phyloP scores from a whole-genome alignment of 2,113 vertebrate species.

The Pelodiscus sinensis region DNA sequence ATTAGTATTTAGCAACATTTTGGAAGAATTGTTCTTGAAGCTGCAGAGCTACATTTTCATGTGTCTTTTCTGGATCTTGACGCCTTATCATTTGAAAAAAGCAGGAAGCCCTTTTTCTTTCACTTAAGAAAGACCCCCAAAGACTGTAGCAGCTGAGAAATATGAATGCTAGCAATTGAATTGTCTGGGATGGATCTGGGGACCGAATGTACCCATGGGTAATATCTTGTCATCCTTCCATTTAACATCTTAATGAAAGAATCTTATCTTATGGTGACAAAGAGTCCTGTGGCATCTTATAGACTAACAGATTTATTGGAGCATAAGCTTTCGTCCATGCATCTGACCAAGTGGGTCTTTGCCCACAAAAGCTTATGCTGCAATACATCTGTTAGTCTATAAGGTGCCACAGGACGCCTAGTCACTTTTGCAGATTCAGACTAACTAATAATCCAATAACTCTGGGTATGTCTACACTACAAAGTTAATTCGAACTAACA shows the following conservation, averaged over 20 bases:
- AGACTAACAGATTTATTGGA: too few relatives aligned
- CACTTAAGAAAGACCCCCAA: background rate
- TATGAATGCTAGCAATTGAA: rapidly evolving
- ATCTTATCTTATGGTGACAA: background rate
- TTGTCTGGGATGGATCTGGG: background rate
- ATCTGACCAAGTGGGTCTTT: too few relatives aligned
- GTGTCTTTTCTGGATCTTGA: background rate
- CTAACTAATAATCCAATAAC: too few relatives aligned
- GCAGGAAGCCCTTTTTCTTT: background rate
- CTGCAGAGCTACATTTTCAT: rapidly evolving
- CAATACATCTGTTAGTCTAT: too few relatives aligned
- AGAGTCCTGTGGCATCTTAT: too few relatives aligned
- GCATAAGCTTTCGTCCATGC: too few relatives aligned
- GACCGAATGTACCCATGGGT: background rate
- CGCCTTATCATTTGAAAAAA: background rate
- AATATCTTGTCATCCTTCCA: background rate
- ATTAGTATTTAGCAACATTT: rapidly evolving
- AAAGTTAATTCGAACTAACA: too few relatives aligned
- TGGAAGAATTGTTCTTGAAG: rapidly evolving
- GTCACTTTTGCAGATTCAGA: too few relatives aligned
- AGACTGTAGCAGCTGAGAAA: background rate
- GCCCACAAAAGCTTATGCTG: too few relatives aligned
- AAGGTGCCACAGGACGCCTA: too few relatives aligned
- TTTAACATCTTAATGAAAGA: background rate
- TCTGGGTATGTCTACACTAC: too few relatives aligned